Percentiles rank a stretch among this genome's conserved stretches.
Conservation (phyloP, 1,140 invertebrate genomes). For the Goniozus legneri region DNA sequence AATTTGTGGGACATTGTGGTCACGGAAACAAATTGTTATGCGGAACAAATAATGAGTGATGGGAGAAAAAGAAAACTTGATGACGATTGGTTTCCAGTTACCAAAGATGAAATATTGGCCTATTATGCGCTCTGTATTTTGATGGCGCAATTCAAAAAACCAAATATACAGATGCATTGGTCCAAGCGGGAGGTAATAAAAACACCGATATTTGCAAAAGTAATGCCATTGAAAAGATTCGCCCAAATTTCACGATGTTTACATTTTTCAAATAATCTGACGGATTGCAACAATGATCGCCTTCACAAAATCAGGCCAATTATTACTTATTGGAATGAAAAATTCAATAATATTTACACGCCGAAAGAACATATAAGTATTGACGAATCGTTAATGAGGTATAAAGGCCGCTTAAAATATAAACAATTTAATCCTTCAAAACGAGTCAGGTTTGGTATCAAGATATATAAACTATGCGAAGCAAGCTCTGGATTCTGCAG, state of each 20-base stretch:
- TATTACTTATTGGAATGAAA: constrained; percentile 13
- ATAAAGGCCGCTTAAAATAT: constrained; percentile 13
- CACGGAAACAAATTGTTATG: constrained; percentile 11
- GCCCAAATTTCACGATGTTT: constrained; percentile 9
- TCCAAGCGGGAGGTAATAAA: constrained; percentile 7
- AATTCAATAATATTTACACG: constrained; percentile 11
- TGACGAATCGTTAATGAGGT: constrained; percentile 19
- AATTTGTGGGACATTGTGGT: constrained; percentile 14
- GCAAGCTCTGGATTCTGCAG: constrained; percentile 9
- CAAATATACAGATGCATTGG: constrained; percentile 4
- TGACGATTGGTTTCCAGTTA: constrained; percentile 9
- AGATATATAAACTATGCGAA: constrained; percentile 16
- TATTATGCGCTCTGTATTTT: constrained; percentile 9
- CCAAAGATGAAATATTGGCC: not conserved
- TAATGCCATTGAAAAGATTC: constrained; percentile 12
- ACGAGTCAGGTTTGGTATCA: constrained; percentile 9
- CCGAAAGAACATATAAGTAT: constrained; percentile 6
- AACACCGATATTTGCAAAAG: constrained; percentile 11
- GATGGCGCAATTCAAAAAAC: constrained; percentile 6
- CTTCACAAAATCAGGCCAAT: constrained; percentile 15
- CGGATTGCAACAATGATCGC: constrained; percentile 7
- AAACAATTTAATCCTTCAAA: constrained; percentile 4
- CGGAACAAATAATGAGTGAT: constrained; percentile 6
- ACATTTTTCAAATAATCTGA: constrained; percentile 15
- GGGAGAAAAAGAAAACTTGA: constrained; percentile 3